Percentiles rank a stretch among this genome's conserved stretches.
Evolutionary conservation across 2,113 vertebrate species (phyloP).

Genomic region (Hypocryptadius cinnamomeus): DNA sequence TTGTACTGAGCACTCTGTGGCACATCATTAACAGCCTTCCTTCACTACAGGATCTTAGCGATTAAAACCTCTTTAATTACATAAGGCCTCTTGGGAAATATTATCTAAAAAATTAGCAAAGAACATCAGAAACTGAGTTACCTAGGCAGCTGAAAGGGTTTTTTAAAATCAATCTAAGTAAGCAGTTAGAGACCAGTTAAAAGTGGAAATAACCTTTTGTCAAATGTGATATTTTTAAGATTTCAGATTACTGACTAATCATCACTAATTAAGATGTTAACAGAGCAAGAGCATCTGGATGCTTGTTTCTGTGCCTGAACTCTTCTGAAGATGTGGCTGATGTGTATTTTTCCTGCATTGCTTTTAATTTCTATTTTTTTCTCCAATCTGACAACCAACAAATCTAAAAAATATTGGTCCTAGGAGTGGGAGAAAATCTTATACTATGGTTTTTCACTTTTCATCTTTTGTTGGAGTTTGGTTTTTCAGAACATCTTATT

Average conservation of each 20-base stretch:
- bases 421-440: background rate
- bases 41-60: background rate
- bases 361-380: background rate
- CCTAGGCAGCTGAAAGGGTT: background rate
- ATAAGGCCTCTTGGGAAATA: background rate
- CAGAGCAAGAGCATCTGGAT: background rate
- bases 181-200: background rate
- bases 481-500: background rate
- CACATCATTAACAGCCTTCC: background rate
- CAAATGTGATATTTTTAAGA: background rate
- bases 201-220: background rate
- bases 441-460: background rate
- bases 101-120: background rate
- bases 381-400: background rate
- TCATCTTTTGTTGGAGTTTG: background rate
- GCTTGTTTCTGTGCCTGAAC: background rate
- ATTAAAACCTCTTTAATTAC: background rate
- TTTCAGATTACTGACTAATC: background rate
- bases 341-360: background rate
- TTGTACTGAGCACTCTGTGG: background rate
- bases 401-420: background rate
- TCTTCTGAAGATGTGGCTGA: background rate
- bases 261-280: background rate
- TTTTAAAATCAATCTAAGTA: background rate
- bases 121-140: background rate